Percentiles rank a stretch among this genome's conserved stretches.
phyloP scores from a whole-genome alignment of 1,140 invertebrate genomes.

The Drosophila parabipectinata region DNA sequence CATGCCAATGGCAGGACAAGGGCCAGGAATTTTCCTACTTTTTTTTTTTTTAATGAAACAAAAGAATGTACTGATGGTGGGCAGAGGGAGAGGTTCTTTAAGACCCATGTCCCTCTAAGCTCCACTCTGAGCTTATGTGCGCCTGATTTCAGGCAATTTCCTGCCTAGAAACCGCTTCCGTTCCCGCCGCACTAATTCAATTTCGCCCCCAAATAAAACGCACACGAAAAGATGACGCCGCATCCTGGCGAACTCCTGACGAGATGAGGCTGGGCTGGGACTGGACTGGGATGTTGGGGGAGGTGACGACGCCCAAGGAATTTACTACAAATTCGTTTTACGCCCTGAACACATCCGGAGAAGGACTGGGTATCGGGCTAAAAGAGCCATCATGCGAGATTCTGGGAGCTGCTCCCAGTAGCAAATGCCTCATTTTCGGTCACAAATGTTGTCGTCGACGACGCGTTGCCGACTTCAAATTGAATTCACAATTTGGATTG shows the following conservation, averaged over 20 bases:
- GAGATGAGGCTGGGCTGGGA: background rate
- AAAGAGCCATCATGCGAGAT: conserved; percentile 40
- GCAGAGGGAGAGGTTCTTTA: conserved; percentile 6
- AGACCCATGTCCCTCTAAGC: conserved; percentile 2
- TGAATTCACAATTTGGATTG: conserved; percentile 74
- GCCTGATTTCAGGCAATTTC: conserved; percentile 79
- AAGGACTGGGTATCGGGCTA: background rate
- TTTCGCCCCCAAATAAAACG: conserved; percentile 72
- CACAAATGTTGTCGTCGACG: conserved; percentile 47
- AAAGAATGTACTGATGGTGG: conserved; percentile 4
- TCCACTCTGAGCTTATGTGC: conserved; percentile 57
- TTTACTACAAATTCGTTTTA: conserved; percentile 73
- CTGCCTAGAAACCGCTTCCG: conserved; percentile 81
- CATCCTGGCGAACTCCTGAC: conserved; percentile 27
- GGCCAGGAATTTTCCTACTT: conserved; percentile 28
- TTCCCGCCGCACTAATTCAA: conserved; percentile 75
- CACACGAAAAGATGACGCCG: conserved; percentile 62
- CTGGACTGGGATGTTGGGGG: too few species aligned
- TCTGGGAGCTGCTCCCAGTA: conserved; percentile 5
- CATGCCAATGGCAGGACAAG: conserved; percentile 39
- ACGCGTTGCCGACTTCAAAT: conserved; percentile 71
- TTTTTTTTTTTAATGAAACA: conserved; percentile 61
- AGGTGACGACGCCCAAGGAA: conserved; percentile 45
- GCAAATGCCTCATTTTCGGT: conserved; percentile 57
- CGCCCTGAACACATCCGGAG: conserved; percentile 33